Percentiles rank a stretch among this genome's conserved stretches.
These are phyloP conservation scores for Lutra lutra DNA, from an alignment of 2,797 vertebrate species.

Conservation along the genomic window DNA sequence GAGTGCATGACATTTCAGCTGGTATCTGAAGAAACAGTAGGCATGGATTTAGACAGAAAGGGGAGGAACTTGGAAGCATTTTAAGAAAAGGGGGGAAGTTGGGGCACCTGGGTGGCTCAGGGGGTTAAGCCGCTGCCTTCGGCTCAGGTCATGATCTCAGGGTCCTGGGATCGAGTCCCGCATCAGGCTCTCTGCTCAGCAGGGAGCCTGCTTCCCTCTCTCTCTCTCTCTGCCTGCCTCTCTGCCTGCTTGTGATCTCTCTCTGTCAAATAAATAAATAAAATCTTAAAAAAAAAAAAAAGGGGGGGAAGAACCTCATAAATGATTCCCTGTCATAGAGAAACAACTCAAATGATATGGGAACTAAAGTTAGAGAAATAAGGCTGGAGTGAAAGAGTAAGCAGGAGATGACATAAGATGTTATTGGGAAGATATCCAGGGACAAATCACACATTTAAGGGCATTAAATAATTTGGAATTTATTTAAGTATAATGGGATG, in stretches of 20 bases:
- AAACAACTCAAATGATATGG: background rate
- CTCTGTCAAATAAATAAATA: too few species aligned
- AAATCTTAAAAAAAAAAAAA: too few species aligned
- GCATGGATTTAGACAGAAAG: background rate
- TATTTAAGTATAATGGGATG: background rate
- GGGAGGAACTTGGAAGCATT: background rate
- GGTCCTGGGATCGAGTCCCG: too few species aligned
- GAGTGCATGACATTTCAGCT: background rate
- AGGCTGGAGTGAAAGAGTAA: background rate
- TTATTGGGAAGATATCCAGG: background rate
- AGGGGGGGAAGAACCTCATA: background rate
- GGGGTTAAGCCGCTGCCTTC: too few species aligned
- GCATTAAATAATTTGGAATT: background rate
- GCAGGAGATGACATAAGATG: background rate
- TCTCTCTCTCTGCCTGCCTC: too few species aligned
- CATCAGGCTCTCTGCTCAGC: too few species aligned
- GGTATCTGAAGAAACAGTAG: background rate
- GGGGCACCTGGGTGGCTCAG: too few species aligned
- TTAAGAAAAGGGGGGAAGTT: background rate
- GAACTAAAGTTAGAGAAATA: background rate
- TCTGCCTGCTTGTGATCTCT: too few species aligned
- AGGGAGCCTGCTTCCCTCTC: too few species aligned
- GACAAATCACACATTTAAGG: background rate
- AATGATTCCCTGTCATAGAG: background rate
- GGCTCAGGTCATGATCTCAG: too few species aligned